A percentile compares a stretch with the other conserved stretches of the same genome.
phyloP scores from a whole-genome alignment of 37 sponge, comb jelly and placozoan genomes.

The Amphimedon queenslandica region DNA sequence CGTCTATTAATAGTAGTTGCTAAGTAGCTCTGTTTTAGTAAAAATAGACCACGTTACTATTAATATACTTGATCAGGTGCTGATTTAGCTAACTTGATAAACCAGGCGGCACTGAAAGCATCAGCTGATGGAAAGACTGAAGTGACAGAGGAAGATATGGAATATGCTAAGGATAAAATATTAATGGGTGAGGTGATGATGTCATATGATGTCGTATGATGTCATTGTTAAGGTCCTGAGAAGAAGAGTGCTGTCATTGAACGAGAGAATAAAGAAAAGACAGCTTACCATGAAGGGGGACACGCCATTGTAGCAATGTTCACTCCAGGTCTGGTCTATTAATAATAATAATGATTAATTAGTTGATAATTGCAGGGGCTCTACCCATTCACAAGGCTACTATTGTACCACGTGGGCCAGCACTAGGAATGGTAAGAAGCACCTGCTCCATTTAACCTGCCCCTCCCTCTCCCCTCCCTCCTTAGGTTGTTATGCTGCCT shows the following conservation, averaged over 20 bases:
- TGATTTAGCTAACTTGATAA: slow-evolving; percentile 86
- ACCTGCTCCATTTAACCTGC: too few species aligned
- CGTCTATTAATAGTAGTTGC: too few species aligned
- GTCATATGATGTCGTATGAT: background rate
- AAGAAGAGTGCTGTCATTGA: slow-evolving; percentile 78
- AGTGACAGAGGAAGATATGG: slow-evolving; percentile 63
- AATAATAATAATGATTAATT: background rate
- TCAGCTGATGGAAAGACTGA: slow-evolving; percentile 33
- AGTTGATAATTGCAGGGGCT: slow-evolving; percentile 18
- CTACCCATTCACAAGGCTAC: slow-evolving; percentile 86
- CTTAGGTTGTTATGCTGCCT: slow-evolving; percentile 70
- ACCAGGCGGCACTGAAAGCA: slow-evolving; percentile 85
- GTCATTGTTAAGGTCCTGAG: slow-evolving; percentile 61
- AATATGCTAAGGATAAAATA: slow-evolving; percentile 77
- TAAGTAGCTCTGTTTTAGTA: too few species aligned
- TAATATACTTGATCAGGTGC: slow-evolving; percentile 56
- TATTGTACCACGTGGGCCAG: slow-evolving; percentile 79
- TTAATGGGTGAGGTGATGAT: slow-evolving; percentile 45
- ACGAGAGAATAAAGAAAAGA: slow-evolving; percentile 48
- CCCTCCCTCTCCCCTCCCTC: too few species aligned
- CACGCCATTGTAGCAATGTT: slow-evolving; percentile 91
- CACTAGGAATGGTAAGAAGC: slow-evolving; percentile 85
- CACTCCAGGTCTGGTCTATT: slow-evolving; percentile 62
- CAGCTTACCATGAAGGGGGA: slow-evolving; percentile 92
- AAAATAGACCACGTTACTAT: too few species aligned